phyloP scores from a whole-genome alignment of 2,888 invertebrate species.

The Falcaria lacertinaria region DNA sequence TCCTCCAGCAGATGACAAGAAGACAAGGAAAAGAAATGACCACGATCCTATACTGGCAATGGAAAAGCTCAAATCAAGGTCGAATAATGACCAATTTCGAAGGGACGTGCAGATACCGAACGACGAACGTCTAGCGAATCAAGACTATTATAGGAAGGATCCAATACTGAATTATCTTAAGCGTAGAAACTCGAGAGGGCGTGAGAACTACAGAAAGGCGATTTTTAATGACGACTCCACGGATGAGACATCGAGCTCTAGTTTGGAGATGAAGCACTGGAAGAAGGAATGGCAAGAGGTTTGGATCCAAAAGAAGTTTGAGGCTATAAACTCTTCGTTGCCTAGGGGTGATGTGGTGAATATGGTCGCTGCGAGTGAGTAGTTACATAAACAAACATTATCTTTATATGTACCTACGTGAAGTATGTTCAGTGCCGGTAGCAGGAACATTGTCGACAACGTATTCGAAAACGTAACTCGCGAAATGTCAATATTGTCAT shows the following conservation, averaged over 20 bases:
- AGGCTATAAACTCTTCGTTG: slow-evolving; percentile 39
- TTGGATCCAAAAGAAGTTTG: slow-evolving; percentile 42
- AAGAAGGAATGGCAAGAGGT: slow-evolving; percentile 33
- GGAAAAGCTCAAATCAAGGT: slow-evolving; percentile 3
- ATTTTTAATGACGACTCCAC: not conserved
- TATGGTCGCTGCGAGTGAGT: slow-evolving; percentile 61
- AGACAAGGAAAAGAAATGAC: not conserved
- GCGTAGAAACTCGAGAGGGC: slow-evolving; percentile 7
- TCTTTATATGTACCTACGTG: no score
- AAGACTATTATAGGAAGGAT: slow-evolving; percentile 35
- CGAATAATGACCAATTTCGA: not conserved
- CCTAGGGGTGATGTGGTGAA: slow-evolving; percentile 48
- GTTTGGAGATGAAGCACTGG: slow-evolving; percentile 28
- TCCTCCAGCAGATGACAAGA: not conserved
- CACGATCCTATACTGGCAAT: not conserved
- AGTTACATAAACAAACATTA: not conserved
- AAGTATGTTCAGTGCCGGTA: no score
- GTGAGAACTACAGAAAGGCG: slow-evolving; percentile 3
- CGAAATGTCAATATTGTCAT: no score
- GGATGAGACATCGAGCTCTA: slow-evolving; percentile 17
- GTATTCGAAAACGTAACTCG: no score
- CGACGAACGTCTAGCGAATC: slow-evolving; percentile 4
- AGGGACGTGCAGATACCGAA: slow-evolving; percentile 1
- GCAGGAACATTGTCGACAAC: no score
- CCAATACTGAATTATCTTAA: slow-evolving; percentile 36